phyloP scores from a whole-genome alignment of 2,113 vertebrate genomes.

The Saguinus midas region DNA sequence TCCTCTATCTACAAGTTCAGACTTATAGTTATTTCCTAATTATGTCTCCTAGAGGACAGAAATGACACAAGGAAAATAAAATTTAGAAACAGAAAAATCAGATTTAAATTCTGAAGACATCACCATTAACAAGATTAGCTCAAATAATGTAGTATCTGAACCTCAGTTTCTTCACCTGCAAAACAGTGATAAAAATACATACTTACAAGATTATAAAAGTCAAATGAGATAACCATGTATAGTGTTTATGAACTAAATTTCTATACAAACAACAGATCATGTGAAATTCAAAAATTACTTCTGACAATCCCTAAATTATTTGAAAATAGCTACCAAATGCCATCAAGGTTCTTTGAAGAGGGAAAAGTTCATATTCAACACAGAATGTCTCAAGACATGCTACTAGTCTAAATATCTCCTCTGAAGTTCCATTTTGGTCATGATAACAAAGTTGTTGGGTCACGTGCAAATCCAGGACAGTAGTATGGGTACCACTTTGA shows the following conservation, averaged over 20 bases:
- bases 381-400: background rate
- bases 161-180: background rate
- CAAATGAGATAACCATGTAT: background rate
- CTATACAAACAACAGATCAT: background rate
- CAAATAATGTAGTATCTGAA: background rate
- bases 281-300: background rate
- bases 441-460: background rate
- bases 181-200: background rate
- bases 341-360: background rate
- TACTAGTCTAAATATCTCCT: background rate
- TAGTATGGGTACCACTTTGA: background rate
- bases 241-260: background rate
- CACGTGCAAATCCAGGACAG: background rate
- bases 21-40: background rate
- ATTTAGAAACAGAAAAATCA: constrained; percentile 24
- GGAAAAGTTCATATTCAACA: background rate
- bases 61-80: background rate
- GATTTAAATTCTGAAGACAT: constrained; percentile 13
- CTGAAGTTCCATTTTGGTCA: background rate
- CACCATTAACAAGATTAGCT: background rate
- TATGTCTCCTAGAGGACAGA: background rate
- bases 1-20: background rate
- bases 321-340: constrained; percentile 7
- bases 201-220: background rate
- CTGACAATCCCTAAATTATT: background rate